These are phyloP conservation scores for Otis tarda DNA, from an alignment of 2,113 vertebrate species.

Conservation along the genomic window DNA sequence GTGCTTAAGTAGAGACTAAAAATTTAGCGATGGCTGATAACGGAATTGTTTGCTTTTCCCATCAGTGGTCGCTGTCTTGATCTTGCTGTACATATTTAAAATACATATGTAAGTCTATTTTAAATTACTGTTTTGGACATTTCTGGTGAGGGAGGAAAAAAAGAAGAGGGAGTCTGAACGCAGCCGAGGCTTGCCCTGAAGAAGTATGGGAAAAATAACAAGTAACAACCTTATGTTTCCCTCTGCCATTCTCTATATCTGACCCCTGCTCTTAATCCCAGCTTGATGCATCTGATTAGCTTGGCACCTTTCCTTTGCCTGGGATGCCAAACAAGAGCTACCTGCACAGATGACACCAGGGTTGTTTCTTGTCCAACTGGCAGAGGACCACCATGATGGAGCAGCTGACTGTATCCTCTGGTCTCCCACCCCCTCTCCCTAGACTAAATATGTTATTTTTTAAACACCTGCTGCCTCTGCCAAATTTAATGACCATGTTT, in stretches of 20 bases:
- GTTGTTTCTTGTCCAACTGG: conserved; percentile 69
- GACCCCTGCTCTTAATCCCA: conserved; percentile 46
- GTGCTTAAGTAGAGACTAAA: not conserved
- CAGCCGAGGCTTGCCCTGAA: not conserved
- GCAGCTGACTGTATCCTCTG: conserved; percentile 70
- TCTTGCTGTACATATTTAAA: not conserved
- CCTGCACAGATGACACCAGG: conserved; percentile 76
- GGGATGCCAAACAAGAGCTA: conserved; percentile 71
- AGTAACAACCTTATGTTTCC: conserved; percentile 51
- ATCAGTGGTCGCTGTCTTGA: not conserved
- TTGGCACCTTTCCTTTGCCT: conserved; percentile 70
- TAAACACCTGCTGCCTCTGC: conserved; percentile 72
- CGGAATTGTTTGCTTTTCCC: not conserved
- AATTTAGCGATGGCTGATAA: not conserved
- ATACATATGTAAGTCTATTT: not conserved
- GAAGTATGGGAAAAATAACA: conserved; percentile 35
- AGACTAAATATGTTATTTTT: conserved; percentile 66
- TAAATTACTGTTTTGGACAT: not conserved
- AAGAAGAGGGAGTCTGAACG: not conserved
- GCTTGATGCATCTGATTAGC: conserved; percentile 58
- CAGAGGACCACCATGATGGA: conserved; percentile 60
- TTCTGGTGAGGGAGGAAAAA: not conserved
- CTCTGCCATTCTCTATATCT: conserved; percentile 45
- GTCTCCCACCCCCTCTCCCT: conserved; percentile 67
- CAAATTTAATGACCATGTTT: conserved; percentile 53